phyloP scores from a whole-genome alignment of 2,797 vertebrate species.

The Sarcophilus harrisii region DNA sequence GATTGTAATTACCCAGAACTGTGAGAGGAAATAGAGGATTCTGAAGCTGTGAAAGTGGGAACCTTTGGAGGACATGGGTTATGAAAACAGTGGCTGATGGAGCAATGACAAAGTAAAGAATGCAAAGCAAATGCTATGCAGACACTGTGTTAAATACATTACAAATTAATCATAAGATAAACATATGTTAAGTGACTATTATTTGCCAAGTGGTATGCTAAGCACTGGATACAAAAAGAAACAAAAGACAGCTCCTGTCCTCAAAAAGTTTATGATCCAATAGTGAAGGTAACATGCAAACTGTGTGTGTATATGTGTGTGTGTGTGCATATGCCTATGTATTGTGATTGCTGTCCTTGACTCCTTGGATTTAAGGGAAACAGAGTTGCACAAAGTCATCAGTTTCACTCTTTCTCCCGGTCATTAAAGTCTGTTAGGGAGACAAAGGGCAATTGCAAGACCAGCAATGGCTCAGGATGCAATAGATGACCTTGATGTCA shows the following conservation, averaged over 20 bases:
- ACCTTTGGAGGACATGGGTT: background rate
- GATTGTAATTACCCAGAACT: background rate
- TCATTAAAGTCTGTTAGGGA: background rate
- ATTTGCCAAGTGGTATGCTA: background rate
- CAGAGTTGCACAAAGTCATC: background rate
- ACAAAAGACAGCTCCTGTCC: background rate
- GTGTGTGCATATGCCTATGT: too few species aligned
- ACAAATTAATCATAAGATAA: background rate
- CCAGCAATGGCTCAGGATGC: background rate
- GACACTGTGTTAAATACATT: background rate
- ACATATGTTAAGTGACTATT: background rate
- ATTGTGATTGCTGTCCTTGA: background rate
- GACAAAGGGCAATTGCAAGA: background rate
- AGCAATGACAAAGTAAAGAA: background rate
- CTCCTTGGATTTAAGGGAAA: background rate
- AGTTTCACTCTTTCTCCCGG: background rate
- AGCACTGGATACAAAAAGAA: background rate
- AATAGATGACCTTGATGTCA: background rate
- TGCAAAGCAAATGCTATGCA: background rate
- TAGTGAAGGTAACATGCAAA: background rate
- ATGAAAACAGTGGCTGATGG: background rate
- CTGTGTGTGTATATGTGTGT: too few species aligned
- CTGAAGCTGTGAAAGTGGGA: background rate
- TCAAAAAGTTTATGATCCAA: background rate
- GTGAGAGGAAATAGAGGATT: background rate